Evolutionary conservation across 2,797 vertebrate genomes (phyloP).

Genomic region (Argya squamiceps): DNA sequence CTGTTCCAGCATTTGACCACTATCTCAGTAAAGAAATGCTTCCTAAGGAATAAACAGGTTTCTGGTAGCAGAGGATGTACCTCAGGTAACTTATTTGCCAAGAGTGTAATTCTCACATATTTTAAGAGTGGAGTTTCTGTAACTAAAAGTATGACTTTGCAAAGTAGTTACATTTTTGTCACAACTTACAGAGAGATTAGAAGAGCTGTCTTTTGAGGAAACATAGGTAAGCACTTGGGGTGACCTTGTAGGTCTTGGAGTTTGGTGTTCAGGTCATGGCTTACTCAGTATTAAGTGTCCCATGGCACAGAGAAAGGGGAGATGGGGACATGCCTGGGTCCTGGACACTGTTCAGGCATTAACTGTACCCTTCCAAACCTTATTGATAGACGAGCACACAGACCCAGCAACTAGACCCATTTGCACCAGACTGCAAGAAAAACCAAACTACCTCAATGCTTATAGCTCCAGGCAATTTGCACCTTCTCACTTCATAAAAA

Average conservation of each 20-base stretch:
- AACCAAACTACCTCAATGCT: neutral
- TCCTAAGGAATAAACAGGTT: neutral
- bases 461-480: neutral
- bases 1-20: neutral
- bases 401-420: neutral
- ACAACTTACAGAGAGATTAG: neutral
- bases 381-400: fast-evolving
- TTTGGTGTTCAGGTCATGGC: neutral
- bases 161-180: neutral
- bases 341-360: neutral
- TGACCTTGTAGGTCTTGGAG: neutral
- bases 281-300: neutral
- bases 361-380: neutral
- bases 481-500: neutral
- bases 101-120: neutral
- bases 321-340: neutral
- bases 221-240: neutral
- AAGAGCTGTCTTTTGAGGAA: neutral
- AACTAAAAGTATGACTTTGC: neutral
- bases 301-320: neutral
- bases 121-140: neutral
- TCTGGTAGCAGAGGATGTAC: neutral
- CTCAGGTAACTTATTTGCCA: neutral
- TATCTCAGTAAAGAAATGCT: neutral
- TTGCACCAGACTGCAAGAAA: neutral